These are phyloP conservation scores for Idris sp. DNA, from an alignment of 1,140 invertebrate genomes.

Conservation along the genomic window DNA sequence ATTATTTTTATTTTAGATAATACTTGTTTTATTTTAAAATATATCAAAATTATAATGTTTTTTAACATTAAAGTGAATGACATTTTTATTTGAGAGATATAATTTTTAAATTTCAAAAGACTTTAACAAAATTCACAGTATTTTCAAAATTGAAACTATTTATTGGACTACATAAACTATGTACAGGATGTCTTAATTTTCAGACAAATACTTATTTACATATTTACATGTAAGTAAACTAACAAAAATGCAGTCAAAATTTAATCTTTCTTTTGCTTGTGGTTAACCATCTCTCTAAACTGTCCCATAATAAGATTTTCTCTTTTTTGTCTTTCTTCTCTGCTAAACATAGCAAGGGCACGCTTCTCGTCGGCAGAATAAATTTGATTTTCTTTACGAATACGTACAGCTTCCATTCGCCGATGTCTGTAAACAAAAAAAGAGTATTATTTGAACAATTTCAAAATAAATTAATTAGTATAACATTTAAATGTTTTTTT, in stretches of 20 bases:
- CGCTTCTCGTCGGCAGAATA: constrained; percentile 99
- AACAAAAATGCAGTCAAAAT: background rate
- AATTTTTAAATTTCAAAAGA: no score
- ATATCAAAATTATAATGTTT: no score
- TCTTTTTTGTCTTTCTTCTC: constrained; percentile 96
- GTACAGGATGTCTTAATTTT: no score
- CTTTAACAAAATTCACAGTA: no score
- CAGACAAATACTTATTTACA: constrained; percentile 9
- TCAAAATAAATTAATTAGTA: no score
- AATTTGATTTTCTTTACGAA: constrained; percentile 99
- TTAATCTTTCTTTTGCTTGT: constrained; percentile 80
- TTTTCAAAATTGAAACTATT: constrained; percentile 39
- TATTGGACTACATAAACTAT: constrained; percentile 54
- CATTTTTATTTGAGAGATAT: no score
- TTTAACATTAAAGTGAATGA: no score
- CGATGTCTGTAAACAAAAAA: constrained; percentile 86
- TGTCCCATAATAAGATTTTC: constrained; percentile 97
- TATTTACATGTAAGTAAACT: constrained; percentile 1
- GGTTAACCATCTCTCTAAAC: constrained; percentile 93
- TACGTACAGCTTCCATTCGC: constrained; percentile 99
- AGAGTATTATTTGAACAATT: constrained; percentile 1
- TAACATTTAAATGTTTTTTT: no score
- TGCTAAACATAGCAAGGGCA: constrained; percentile 98
- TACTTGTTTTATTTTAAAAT: no score
- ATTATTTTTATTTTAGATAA: no score